Conservation (phyloP, 2,113 vertebrate genomes). For the Macaca nemestrina region DNA sequence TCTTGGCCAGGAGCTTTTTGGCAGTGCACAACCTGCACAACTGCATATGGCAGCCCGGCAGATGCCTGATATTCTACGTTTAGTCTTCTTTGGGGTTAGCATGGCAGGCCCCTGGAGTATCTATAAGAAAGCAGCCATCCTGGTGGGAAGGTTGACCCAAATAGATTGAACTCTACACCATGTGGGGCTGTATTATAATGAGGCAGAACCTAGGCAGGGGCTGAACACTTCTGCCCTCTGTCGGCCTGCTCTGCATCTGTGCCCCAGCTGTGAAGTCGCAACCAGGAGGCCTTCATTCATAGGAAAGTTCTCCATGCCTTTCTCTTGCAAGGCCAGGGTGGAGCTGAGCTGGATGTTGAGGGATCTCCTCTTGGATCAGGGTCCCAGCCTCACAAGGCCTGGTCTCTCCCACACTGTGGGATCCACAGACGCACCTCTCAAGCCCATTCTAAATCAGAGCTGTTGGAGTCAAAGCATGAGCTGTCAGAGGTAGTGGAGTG, state of each 20-base stretch:
- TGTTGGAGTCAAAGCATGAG: neutral
- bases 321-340: neutral
- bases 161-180: neutral
- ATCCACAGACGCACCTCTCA: neutral
- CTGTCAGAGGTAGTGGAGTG: neutral
- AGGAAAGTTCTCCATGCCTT: rapidly evolving
- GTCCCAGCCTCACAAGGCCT: neutral
- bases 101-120: neutral
- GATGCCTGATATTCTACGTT: neutral
- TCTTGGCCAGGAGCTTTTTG: neutral
- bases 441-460: neutral
- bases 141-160: neutral
- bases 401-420: neutral
- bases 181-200: neutral
- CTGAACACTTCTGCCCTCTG: neutral
- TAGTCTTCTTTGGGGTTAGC: neutral
- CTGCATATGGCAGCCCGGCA: neutral
- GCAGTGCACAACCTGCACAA: neutral
- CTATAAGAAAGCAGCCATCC: neutral
- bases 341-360: neutral
- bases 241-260: neutral
- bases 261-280: neutral
- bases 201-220: neutral
- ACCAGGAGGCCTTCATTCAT: neutral
- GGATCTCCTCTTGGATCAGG: neutral